Evolutionary conservation across 2,797 vertebrate genomes (phyloP), one percentile per base, ranked within the genome.

Genomic region (Echeneis naucrates): DNA sequence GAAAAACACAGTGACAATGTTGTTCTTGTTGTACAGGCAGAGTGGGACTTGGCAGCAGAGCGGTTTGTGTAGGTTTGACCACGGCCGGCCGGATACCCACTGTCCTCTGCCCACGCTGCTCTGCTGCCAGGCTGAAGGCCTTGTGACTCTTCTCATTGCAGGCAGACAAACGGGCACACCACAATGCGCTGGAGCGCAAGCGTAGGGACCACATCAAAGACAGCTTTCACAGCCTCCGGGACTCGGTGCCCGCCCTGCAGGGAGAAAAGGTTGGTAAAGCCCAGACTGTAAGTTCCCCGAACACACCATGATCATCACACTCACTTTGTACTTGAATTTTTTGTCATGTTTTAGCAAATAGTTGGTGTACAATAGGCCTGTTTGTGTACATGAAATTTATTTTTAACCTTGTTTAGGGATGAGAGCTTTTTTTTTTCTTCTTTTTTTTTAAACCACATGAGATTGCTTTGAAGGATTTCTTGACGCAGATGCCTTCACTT

Each of bases 161-260:
- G 98, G 98, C 98, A 82, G 98, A 99, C 94, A 99, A 99, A 95
- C 95, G 98, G 89, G 98, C 98, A 90, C 98, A 99, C 80, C 98
- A 99, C 93, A 99, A 99, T 88, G 98, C 98, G 75, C 95, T 99
- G 96, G 98, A 99, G 94, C 96, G 98, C 89, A 99, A 99, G 82
- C 98, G 98, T 88, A 96, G 98, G 95, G 98, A 99, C 95, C 98
- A 99, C 95, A 99, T 99, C 95, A 99, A 99, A 95, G 98, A 99
- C 95, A 99, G 98, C 93, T 99, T 99, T 94, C 98, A 99, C 94
- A 98, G 98, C 95, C 94, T 99, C 85, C 96, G 98, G 82, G 98
- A 99, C 92, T 99, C 98, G 0, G 97, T 99, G 80, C 98, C 98
- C 42, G 96, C 98, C 44, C 95, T 99, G 91, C 98, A 98, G 92